Evolutionary conservation across 2,113 vertebrate species (phyloP).

Genomic region (Elaphurus davidianus): DNA sequence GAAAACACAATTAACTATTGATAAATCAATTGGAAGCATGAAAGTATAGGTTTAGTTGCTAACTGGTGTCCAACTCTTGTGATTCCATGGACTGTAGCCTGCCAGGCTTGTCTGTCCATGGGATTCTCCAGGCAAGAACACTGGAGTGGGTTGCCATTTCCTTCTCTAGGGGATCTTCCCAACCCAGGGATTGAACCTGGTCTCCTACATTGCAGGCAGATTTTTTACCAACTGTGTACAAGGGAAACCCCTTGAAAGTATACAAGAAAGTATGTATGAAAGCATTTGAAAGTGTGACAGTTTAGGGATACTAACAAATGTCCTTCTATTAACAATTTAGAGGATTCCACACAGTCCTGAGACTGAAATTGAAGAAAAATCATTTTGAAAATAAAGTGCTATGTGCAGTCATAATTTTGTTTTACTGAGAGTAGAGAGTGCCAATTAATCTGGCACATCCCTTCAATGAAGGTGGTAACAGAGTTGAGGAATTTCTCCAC

Average conservation of each 20-base stretch:
- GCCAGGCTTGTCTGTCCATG: background rate
- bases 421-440: background rate
- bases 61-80: fast-evolving
- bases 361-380: background rate
- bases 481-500: background rate
- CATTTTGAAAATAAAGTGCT: background rate
- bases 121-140: background rate
- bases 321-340: background rate
- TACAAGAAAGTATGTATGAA: background rate
- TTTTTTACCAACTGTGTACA: background rate
- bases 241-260: background rate
- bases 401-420: background rate
- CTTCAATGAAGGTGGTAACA: background rate
- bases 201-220: background rate
- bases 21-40: background rate
- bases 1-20: background rate
- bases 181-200: background rate
- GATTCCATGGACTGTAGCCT: fast-evolving
- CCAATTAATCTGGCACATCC: too few species aligned
- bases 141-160: background rate
- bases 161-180: background rate
- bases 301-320: background rate
- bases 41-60: background rate
- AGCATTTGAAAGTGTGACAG: background rate
- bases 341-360: background rate